Conservation (phyloP, 2,113 vertebrate genomes). For the Silurus meridionalis region DNA sequence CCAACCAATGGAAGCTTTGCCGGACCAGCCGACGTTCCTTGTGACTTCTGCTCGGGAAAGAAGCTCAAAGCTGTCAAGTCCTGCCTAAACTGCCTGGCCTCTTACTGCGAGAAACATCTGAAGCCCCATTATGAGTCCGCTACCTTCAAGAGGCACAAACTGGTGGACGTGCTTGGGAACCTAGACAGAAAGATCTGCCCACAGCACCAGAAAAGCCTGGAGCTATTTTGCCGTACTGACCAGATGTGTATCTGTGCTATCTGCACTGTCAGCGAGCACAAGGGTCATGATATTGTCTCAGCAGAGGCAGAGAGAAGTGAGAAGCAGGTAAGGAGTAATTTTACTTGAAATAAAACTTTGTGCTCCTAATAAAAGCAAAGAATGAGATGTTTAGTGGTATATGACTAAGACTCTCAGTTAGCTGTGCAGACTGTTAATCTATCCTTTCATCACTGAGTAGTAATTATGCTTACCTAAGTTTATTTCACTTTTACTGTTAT, state of each 20-base stretch:
- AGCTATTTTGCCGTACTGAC: conserved; percentile 77
- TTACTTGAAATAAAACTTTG: neutral
- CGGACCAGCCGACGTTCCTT: conserved; percentile 66
- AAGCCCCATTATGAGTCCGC: conserved; percentile 77
- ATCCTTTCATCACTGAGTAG: neutral
- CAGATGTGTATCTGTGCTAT: conserved; percentile 72
- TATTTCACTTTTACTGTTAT: neutral
- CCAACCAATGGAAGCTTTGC: conserved; percentile 65
- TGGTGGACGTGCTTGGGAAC: conserved; percentile 72
- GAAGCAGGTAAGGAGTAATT: conserved; percentile 71
- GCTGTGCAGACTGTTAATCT: neutral
- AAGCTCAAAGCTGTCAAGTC: conserved; percentile 78
- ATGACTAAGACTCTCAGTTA: neutral
- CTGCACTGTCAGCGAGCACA: conserved; percentile 80
- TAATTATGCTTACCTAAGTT: neutral
- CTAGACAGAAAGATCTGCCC: conserved; percentile 75
- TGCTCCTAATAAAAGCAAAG: neutral
- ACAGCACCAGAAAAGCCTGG: conserved; percentile 77
- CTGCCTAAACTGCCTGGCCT: conserved; percentile 75
- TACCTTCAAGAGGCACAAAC: conserved; percentile 75
- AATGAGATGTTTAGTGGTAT: neutral
- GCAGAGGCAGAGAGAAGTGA: conserved; percentile 77
- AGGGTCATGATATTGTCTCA: conserved; percentile 76
- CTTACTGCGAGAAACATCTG: conserved; percentile 81
- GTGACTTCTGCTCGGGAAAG: conserved; percentile 76